phyloP scores from a whole-genome alignment of 64 coral and sea anemone genomes.

The Cladopsammia gracilis region DNA sequence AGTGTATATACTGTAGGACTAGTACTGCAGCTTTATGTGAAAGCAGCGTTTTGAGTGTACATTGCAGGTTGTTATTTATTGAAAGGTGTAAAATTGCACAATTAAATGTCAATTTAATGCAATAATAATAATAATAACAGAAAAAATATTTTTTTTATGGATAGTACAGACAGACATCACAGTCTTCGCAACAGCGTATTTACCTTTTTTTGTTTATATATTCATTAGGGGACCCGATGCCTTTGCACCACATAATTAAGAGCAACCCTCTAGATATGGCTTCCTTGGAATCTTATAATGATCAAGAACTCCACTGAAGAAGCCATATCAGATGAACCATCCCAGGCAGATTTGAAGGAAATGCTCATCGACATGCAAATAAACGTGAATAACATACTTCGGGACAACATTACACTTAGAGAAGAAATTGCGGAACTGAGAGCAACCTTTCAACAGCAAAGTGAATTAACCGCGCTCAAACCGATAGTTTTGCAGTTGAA shows the following conservation, averaged over 20 bases:
- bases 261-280: background rate
- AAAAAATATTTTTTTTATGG: too few relatives aligned
- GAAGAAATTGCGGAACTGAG: background rate
- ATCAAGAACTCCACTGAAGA: background rate
- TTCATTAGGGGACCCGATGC: background rate
- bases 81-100: too few relatives aligned
- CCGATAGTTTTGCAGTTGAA: background rate
- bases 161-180: too few relatives aligned
- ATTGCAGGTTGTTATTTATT: too few relatives aligned
- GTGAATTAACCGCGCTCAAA: background rate
- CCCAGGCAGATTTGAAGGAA: background rate
- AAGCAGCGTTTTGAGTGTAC: too few relatives aligned
- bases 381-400: background rate
- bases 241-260: background rate
- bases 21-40: too few relatives aligned
- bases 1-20: too few relatives aligned
- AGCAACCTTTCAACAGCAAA: background rate
- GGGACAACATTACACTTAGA: background rate
- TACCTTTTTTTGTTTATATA: too few relatives aligned
- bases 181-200: too few relatives aligned
- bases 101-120: too few relatives aligned
- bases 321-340: background rate
- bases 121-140: too few relatives aligned
- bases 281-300: background rate
- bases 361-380: background rate